Evolutionary conservation across 2,888 invertebrate genomes (phyloP), one percentile per base, ranked within the genome.

Genomic region (Dynastes maya): DNA sequence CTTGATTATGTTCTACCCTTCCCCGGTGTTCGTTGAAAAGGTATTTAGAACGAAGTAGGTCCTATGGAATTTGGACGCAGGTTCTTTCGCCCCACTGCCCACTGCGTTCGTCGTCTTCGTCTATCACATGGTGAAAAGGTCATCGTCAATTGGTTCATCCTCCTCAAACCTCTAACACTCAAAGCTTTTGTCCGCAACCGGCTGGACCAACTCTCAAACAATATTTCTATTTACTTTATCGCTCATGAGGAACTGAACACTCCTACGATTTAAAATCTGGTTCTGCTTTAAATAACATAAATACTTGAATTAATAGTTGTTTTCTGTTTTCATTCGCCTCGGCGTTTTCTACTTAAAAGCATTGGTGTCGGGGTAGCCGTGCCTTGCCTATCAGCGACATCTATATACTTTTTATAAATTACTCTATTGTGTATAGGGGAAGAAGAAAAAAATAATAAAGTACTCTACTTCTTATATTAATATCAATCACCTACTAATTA

Each of bases 61-160:
- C 86, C 86, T 83, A 80, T 84, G 86, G 87, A 87, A 87, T 87
- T 87, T 86, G 84, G 86, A 85, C 84, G 85, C 85, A 84, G 85
- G 85, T 86, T 86, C 84, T 84, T 85, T 85, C 85, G 85, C 85
- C 85, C 82, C 80, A 80, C 81, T 80, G 82, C 82, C 83, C 81
- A 83, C 83, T 82, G 81, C 78, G 67, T 64, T 78, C 70, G 75
- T 64, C 77, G 76, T 83, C 82, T 81, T 81, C 75, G 64, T 83
- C 81, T 76, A 49, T 75, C 70, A 51, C 53, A 64, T 55, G 72
- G 58, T 53, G 13, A 72, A 76, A 79, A 84, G 84, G 84, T 84
- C 84, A 83, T 82, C 80, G 77, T 80, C 79, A 51, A 65, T 55
- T 53, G 13, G 32, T 40, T 37, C 76, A 29, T 65, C 65, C n/a